Conservation (phyloP, 2,113 vertebrate species). For the Cepphus grylle region DNA sequence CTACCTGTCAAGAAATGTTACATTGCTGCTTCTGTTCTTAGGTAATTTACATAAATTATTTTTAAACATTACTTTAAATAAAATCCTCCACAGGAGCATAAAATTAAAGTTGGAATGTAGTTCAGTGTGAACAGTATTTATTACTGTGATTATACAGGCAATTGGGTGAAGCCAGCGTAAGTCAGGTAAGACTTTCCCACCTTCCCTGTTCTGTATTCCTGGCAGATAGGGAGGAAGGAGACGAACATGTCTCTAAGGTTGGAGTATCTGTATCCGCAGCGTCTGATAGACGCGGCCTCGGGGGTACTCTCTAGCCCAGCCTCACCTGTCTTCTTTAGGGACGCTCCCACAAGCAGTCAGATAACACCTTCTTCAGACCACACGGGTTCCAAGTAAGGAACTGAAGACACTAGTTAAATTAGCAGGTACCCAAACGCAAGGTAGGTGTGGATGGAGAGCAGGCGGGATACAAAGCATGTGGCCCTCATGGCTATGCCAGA, state of each 20-base stretch:
- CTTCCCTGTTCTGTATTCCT: background rate
- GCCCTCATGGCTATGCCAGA: background rate
- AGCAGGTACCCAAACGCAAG: background rate
- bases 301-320: background rate
- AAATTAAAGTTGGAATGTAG: slow-evolving; percentile 23
- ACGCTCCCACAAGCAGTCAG: too few species aligned
- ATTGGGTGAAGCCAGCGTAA: background rate
- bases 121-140: slow-evolving; percentile 9
- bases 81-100: slow-evolving; percentile 54
- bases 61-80: slow-evolving; percentile 52
- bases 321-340: background rate
- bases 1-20: slow-evolving; percentile 54
- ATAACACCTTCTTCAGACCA: background rate
- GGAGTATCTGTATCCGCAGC: background rate
- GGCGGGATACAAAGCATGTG: background rate
- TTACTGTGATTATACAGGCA: background rate
- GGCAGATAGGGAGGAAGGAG: background rate
- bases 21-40: slow-evolving; percentile 53
- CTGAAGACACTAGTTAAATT: rapidly evolving
- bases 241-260: background rate
- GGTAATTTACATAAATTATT: slow-evolving; percentile 66
- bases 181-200: background rate
- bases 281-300: background rate
- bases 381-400: background rate
- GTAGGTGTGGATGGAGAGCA: background rate